phyloP scores from a whole-genome alignment of 1,140 invertebrate species.

The Neodiprion lecontei region DNA sequence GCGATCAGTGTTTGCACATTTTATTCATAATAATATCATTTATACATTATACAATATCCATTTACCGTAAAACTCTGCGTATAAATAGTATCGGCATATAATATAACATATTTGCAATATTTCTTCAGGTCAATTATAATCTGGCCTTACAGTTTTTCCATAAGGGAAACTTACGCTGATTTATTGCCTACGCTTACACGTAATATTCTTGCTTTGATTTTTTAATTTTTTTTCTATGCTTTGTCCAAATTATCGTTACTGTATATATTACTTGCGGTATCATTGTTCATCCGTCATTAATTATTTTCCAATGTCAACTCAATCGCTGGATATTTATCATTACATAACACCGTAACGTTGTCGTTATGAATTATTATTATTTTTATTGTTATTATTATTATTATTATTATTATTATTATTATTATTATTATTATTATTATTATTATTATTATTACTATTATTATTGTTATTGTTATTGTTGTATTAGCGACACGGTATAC shows the following conservation, averaged over 20 bases:
- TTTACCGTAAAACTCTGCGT: conserved; percentile 42
- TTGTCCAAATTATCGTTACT: conserved; percentile 19
- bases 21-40: conserved; percentile 22
- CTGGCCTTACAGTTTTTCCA: conserved; percentile 14
- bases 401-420: too few species aligned
- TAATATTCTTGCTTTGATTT: conserved; percentile 7
- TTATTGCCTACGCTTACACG: background rate
- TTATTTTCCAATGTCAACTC: too few species aligned
- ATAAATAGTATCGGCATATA: conserved; percentile 39
- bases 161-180: conserved; percentile 13
- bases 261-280: conserved; percentile 23
- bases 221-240: conserved; percentile 17
- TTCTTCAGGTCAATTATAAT: too few species aligned
- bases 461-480: too few species aligned
- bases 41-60: conserved; percentile 36
- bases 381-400: too few species aligned
- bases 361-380: too few species aligned
- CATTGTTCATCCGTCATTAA: too few species aligned
- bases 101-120: conserved; percentile 20
- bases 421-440: too few species aligned
- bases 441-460: too few species aligned
- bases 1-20: background rate
- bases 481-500: too few species aligned
- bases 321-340: too few species aligned
- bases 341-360: too few species aligned